Base-by-base conservation (phyloP, 1,140 invertebrate genomes). In the Eulimnadia texana region DNA sequence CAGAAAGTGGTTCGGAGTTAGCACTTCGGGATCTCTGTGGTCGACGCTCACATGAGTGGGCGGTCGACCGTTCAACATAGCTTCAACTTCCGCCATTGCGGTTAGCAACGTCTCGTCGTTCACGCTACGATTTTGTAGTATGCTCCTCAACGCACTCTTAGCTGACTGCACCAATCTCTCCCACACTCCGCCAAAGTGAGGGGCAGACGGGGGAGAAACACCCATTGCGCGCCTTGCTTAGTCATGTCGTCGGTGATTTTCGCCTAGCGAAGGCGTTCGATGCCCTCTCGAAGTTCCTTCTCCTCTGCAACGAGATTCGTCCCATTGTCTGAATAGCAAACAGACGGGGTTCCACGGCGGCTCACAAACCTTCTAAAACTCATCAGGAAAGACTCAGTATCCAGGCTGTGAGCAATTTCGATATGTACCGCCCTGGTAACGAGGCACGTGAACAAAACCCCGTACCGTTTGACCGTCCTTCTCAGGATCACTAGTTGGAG, bases 161-260 rank as follows among this genome's bases (percentile, higher is more conserved):
- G 68, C 66, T 1, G 67, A 66, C 62, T 68, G 68, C 0, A 74
- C 66, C 22, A 67, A 65, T 9, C 67, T 62, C 65, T 75, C 72
- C 67, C 72, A 73, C 3, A 66, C 27, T 22, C 70, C 70, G 11
- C 71, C 70, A 56, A 71, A 68, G 57, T 73, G 67, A 10, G 69
- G 70, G 19, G 68, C 62, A 13, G 59, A 24, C 1, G 72, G 71
- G 0, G 70, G 74, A 62, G 64, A 52, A 72, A 73, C 23, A 66
- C 52, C 67, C 69, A 72, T 16, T 52, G 58, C 3, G 71, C 69
- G 58, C 55, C 54, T 50, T 3, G n/a, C 11, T 50, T 6, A 27
- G 55, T 49, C 47, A 59, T 20, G 20, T 22, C 20, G 58, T 49
- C 3, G 29, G n/a, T 20, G 19, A 49, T 59, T 22, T 33, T 33